Evolutionary conservation across 2,888 invertebrate species (phyloP), one percentile per base, ranked within the genome.

Genomic region (Linnaemya vulpina): DNA sequence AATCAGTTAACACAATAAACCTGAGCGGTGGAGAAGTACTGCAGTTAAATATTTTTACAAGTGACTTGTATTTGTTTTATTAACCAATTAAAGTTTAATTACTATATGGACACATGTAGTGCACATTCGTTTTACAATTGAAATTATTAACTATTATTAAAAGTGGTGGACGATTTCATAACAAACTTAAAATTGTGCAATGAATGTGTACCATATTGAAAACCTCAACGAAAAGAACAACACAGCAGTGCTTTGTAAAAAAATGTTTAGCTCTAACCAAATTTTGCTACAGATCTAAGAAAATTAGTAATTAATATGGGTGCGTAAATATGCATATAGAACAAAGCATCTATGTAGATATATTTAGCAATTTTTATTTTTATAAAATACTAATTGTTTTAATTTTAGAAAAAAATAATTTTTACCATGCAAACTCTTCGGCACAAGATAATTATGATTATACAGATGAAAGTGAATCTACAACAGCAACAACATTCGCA

Each of bases 351-450:
- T 30, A 30, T 30, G 30, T 40, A 40, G 1, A 15, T 22, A 1
- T 9, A 65, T 40, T 17, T 68, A 43, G 43, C 49, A 51, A 51
- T 46, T 15, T 22, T 3, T 40, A 17, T 55, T 30, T 43, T n/a
- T 30, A 25, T 17, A 20, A 58, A 15, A 73, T 53, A 17, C 30
- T 20, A 20, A 70, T 67, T 51, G 11, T 73, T 80, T 65, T 78
- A 75, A 70, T 82, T 82, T 60, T 85, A 82, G 75, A 70, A 71
- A 79, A 60, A 35, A 75, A 63, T 75, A 74, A 63, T 55, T 70
- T 22, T 62, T 53, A 60, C 46, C 17, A 25, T 43, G 62, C 38
- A 30, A 71, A 65, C 62, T 46, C 30, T 22, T 43, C 51, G 1
- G 43, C 22, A 53, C 17, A 71, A 46, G 65, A 43, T 22, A 46